Evolutionary conservation across 2,888 invertebrate species (phyloP), one percentile per base, ranked within the genome.

Genomic region (Chouioia cunea): DNA sequence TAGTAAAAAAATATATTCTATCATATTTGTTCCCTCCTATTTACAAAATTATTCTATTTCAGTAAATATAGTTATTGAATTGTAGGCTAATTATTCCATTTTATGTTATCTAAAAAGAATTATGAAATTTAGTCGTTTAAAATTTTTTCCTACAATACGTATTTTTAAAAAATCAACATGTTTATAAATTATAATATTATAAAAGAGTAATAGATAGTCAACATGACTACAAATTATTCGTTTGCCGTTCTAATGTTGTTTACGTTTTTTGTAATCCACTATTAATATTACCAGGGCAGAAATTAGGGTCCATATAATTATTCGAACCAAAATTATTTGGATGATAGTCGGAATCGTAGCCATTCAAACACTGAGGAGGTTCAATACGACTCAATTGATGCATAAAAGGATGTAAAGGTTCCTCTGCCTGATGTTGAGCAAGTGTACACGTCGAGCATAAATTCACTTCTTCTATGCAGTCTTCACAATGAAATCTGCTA

Each of bases 401-500:
- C 4, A 79, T 79, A 52, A 86, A 76, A 18, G 88, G 85, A 77
- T 89, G 89, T n/a, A 81, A 75, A 14, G 84, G 86, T 70, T 84
- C 83, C 22, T 82, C 79, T 4, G 86, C 82, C 73, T 87, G 87
- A 74, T 90, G 77, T 79, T 91, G 90, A 2, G 87, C 83, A 0
- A 90, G 81, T 1, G 90, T 87, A 77, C 92, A 92, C 77, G 91
- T 90, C 0, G 88, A 87, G 77, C 93, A 93, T 76, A 90, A 88
- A 81, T 93, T 91, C 0, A 91, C 83, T 48, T 83, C 82, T 2
- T 81, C 79, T 54, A 87, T 27, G 78, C 93, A 93, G 66, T 90
- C 89, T 27, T 86, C 85, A 78, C 93, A 94, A 78, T 91, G 91
- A 92, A 93, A 93, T 66, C 92, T 86, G 14, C 89, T 88, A 14